phyloP scores from a whole-genome alignment of 1,140 invertebrate species.

The Coenobita brevimanus region DNA sequence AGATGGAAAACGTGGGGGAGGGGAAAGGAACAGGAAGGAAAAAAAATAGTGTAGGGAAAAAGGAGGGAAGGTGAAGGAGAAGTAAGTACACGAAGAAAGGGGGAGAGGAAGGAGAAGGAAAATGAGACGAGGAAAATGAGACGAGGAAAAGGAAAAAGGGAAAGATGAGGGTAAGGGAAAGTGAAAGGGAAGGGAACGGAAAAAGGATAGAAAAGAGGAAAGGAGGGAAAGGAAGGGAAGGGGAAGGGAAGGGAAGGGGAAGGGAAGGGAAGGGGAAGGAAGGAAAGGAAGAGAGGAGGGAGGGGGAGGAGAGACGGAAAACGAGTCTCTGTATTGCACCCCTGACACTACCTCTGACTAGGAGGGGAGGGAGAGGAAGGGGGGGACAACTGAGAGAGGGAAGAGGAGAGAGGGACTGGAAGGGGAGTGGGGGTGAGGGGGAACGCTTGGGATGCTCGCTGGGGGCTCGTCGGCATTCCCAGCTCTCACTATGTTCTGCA shows the following conservation, averaged over 20 bases:
- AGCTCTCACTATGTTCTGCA: slow-evolving; percentile 55
- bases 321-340: background rate
- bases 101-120: slow-evolving; percentile 1
- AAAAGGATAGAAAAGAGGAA: too few relatives aligned
- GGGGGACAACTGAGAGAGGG: too few relatives aligned
- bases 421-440: background rate
- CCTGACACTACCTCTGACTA: background rate
- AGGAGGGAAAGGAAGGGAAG: too few relatives aligned
- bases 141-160: background rate
- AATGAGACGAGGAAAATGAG: background rate
- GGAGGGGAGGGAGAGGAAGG: too few relatives aligned
- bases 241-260: too few relatives aligned
- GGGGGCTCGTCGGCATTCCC: slow-evolving; percentile 38
- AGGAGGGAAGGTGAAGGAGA: background rate
- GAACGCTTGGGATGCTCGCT: background rate
- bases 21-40: too few relatives aligned
- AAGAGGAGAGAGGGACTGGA: too few relatives aligned
- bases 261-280: too few relatives aligned
- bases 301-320: background rate
- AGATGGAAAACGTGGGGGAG: too few relatives aligned
- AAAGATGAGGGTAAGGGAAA: background rate
- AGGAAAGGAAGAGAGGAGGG: slow-evolving; percentile 12
- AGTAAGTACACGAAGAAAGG: background rate
- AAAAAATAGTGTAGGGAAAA: too few relatives aligned
- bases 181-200: too few relatives aligned